Evolutionary conservation across 2,797 vertebrate species (phyloP), one percentile per base, ranked within the genome.

Genomic region (Prionace glauca): DNA sequence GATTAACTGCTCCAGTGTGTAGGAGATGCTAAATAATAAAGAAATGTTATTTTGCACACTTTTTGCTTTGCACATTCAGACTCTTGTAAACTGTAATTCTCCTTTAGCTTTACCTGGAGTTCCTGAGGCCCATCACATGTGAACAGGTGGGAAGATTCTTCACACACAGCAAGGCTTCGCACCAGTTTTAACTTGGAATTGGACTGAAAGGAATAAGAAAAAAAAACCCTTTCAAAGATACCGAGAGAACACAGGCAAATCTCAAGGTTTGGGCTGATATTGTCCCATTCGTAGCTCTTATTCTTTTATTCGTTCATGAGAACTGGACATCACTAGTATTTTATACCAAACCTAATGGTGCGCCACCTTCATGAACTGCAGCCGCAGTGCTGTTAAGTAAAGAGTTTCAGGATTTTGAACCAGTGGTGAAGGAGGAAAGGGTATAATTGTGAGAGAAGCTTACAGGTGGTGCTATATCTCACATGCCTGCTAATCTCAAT

Each of bases 161-260:
- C 99, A 97, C 99, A 99, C 22, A 99, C 99, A 96, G 99, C 99
- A 96, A 99, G 98, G 97, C 99, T 99, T 96, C 99, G 98, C 96
- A 99, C 99, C 97, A 99, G 97, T 96, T 99, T 99, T 96, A 99
- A 97, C 97, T 99, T 99, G 77, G 99, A 99, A 97, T 99, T 99
- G 96, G 99, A 99, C 99, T 99, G 97, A 36, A 96, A 96, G 90
- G 45, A 88, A 95, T 96, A 79, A 77, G 29, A 14, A 92, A 50
- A 56, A 56, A 0, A 24, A 94, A 96, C 62, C 29, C 26, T 90
- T 84, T 90, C 29, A 91, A 91, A 36, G 32, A 18, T 91, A 91
- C 62, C n/a, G 88, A 36, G 60, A 36, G 32, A 22, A 56, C 86
- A 88, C 50, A 1, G 50, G 45, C 26, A 60, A 32, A 84, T 84